Percentiles rank a stretch among this genome's conserved stretches.
Evolutionary conservation across 2,888 invertebrate genomes (phyloP).

Genomic region (Phragmatobia fuliginosa): DNA sequence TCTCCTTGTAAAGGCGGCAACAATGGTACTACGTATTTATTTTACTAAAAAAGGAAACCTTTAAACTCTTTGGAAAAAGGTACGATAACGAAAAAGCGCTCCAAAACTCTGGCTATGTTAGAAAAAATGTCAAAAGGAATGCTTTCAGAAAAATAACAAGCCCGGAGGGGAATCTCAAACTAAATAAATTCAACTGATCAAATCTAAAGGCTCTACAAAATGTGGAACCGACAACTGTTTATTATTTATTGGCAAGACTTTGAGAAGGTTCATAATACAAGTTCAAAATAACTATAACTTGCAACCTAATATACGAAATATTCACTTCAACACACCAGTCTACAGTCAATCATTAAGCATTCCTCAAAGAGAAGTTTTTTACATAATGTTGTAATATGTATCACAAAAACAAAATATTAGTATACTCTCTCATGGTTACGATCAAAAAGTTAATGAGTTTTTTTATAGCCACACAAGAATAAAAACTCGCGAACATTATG

Average conservation of each 20-base stretch:
- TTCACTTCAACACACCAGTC: constrained; percentile 46
- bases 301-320: constrained; percentile 46
- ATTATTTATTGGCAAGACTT: constrained; percentile 49
- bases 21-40: constrained; percentile 15
- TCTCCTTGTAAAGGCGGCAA: not conserved
- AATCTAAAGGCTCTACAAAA: constrained; percentile 39
- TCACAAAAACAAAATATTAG: constrained; percentile 55
- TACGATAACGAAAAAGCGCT: constrained; percentile 23
- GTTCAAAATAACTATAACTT: constrained; percentile 48
- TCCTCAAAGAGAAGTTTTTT: constrained; percentile 43
- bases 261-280: constrained; percentile 44
- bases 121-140: constrained; percentile 43
- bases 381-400: constrained; percentile 45
- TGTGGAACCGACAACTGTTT: constrained; percentile 44
- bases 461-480: constrained; percentile 59
- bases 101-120: constrained; percentile 15
- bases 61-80: constrained; percentile 16
- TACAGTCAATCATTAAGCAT: constrained; percentile 41
- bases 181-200: constrained; percentile 52
- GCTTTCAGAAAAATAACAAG: constrained; percentile 46
- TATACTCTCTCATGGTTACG: constrained; percentile 51
- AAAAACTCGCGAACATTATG: constrained; percentile 59
- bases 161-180: constrained; percentile 33
- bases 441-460: constrained; percentile 67
- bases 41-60: constrained; percentile 14